Evolutionary conservation across 2,888 invertebrate species (phyloP).

Genomic region (Trissolcus brochymenae): DNA sequence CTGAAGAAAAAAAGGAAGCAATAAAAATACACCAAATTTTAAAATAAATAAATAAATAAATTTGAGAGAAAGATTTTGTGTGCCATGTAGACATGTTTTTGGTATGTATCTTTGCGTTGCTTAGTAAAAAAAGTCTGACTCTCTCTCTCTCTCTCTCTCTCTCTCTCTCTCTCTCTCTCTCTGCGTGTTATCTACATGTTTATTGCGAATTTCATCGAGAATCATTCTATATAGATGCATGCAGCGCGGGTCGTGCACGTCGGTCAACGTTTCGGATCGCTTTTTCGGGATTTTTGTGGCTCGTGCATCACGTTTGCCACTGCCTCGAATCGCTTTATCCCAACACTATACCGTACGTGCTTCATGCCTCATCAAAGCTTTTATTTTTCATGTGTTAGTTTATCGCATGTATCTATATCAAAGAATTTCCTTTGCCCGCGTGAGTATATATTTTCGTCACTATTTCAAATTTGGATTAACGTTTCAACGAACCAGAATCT

Average conservation of each 20-base stretch:
- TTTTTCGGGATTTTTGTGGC: constrained; percentile 38
- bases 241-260: constrained; percentile 14
- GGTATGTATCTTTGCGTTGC: background rate
- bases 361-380: constrained; percentile 41
- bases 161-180: too few species aligned
- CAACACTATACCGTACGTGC: constrained; percentile 24
- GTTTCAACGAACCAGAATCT: background rate
- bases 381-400: constrained; percentile 32
- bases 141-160: too few species aligned
- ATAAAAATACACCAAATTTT: background rate
- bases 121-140: constrained; percentile 28
- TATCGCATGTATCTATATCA: constrained; percentile 18
- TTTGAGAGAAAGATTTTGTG: too few species aligned
- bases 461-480: background rate
- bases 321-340: constrained; percentile 35
- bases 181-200: constrained; percentile 45
- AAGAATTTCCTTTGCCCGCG: constrained; percentile 6
- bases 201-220: constrained; percentile 49
- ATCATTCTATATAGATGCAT: constrained; percentile 37
- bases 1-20: background rate
- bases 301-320: constrained; percentile 36
- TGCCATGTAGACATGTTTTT: background rate
- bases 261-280: constrained; percentile 43
- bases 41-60: too few species aligned
- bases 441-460: too few species aligned